Evolutionary conservation across 2,113 vertebrate genomes (phyloP), one percentile per base, ranked within the genome.

Genomic region (Tragulus kanchil): DNA sequence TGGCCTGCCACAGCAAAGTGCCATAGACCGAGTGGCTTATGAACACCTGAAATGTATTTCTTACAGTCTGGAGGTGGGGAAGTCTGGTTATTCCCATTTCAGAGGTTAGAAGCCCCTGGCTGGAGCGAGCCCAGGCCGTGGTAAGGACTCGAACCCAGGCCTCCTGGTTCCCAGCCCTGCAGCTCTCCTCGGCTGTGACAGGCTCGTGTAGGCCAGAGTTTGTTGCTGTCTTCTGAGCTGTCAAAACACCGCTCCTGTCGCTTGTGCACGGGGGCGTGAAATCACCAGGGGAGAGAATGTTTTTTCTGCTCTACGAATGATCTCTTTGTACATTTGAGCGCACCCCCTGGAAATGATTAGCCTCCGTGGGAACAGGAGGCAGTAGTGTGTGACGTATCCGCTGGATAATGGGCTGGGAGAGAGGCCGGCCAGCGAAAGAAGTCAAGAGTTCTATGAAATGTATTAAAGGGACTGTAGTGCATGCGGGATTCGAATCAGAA

Each of bases 271-370:
- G 13, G 26, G 36, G 94, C 71, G 3, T 64, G 21, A 21, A 42
- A 10, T 61, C 9, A 0, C 77, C 10, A 19, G 36, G 77, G 58
- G 21, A 73, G 28, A 58, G 62, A 11, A 21, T 13, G 7, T 9
- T 45, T 61, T 88, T 89, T 67, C 89, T 89, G 54, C 61, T 42
- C 73, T 93, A 45, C 0, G 12, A 84, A 75, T 83, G 71, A 88
- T 89, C 90, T 83, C 61, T 79, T 85, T 78, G 23, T 58, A 31
- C 87, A 36, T 82, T 13, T 42, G 81, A 48, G 64, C 28, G 36
- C 26, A 69, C 36, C 14, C 36, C n/a, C 81, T 50, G 81, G 67
- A 15, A 85, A 69, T 82, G 58, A 93, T 95, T 85, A 88, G 82
- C 52, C 64, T 88, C 85, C 1, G 0, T 45, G 82, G 59, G 64